Conservation (phyloP, 2,113 vertebrate genomes). For the Brachypodius melanocephalos region DNA sequence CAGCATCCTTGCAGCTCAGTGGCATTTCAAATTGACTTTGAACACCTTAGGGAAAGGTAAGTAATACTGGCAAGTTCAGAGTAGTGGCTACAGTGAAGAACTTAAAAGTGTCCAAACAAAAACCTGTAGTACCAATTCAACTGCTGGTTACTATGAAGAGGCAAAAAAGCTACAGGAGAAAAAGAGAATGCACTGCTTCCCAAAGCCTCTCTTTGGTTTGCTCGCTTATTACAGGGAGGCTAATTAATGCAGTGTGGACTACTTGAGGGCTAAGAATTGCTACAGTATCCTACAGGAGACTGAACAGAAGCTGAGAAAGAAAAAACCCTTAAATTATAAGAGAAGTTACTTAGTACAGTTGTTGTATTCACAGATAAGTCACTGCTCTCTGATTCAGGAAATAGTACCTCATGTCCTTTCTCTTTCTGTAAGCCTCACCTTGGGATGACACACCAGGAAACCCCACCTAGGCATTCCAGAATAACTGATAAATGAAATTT, state of each 20-base stretch:
- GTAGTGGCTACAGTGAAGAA: not conserved
- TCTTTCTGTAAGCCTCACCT: not conserved
- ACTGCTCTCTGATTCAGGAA: not conserved
- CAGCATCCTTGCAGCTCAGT: not conserved
- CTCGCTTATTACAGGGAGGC: not conserved
- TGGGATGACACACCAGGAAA: not conserved
- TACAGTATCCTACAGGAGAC: not conserved
- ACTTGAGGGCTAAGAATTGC: not conserved
- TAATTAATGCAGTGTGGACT: not conserved
- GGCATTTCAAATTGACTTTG: not conserved
- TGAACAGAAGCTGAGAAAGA: not conserved
- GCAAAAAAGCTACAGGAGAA: not conserved
- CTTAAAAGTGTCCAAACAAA: not conserved
- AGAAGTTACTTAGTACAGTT: not conserved
- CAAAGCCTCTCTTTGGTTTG: not conserved
- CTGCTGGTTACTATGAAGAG: not conserved
- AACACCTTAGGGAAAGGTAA: not conserved
- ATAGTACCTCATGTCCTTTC: not conserved
- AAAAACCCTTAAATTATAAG: not conserved
- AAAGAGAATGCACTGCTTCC: not conserved
- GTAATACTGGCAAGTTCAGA: not conserved
- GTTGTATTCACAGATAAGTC: not conserved
- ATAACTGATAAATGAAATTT: not conserved
- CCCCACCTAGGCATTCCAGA: not conserved
- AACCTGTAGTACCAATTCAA: not conserved